These are phyloP conservation scores for Tetheella fluctuosa DNA, from an alignment of 2,888 invertebrate genomes.

Conservation along the genomic window DNA sequence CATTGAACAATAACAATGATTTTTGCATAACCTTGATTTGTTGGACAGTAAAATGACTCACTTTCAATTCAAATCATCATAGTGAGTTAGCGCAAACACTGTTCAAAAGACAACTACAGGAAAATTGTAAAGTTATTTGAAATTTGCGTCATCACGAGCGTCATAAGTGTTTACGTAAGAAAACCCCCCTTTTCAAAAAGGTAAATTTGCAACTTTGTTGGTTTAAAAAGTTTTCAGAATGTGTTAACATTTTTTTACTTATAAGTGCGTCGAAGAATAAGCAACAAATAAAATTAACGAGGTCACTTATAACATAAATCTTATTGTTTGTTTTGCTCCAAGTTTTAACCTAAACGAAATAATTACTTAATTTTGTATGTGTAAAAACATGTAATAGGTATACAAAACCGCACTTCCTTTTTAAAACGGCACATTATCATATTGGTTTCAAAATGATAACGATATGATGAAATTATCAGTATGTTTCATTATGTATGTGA, in stretches of 20 bases:
- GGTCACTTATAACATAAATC: background rate
- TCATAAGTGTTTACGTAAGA: constrained; percentile 4
- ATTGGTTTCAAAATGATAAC: constrained; percentile 50
- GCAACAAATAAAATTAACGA: no score
- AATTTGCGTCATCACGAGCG: background rate
- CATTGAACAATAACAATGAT: constrained; percentile 40
- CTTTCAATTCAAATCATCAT: constrained; percentile 23
- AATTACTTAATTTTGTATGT: background rate
- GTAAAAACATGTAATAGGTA: constrained; percentile 20
- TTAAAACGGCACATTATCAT: constrained; percentile 46
- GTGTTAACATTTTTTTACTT: no score
- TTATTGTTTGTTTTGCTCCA: background rate
- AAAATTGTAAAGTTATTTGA: constrained; percentile 1
- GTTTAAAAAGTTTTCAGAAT: background rate
- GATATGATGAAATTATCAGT: constrained; percentile 44
- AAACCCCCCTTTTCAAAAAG: background rate
- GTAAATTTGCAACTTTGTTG: background rate
- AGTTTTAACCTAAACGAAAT: background rate
- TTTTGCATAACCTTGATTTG: constrained; percentile 51
- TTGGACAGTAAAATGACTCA: constrained; percentile 36
- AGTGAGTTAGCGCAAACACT: constrained; percentile 22
- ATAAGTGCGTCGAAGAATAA: no score
- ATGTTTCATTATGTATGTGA: background rate
- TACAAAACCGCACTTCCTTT: constrained; percentile 32
- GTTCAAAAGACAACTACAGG: background rate